phyloP scores from a whole-genome alignment of 92 coral and sea anemone species.

The Paramuricea clavata region DNA sequence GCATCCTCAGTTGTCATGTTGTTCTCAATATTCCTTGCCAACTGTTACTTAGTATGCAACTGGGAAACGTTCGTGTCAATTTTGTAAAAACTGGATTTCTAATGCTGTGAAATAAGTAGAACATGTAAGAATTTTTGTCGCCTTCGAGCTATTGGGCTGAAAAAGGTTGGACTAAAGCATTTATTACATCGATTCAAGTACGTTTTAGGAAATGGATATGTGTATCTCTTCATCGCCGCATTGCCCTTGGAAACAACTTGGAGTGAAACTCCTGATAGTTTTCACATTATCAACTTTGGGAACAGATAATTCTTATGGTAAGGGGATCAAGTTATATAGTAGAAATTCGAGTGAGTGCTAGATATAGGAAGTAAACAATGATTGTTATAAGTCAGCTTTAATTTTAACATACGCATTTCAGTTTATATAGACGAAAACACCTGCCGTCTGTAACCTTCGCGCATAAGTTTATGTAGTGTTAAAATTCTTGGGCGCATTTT shows the following conservation, averaged over 20 bases:
- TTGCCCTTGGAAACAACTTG: background rate
- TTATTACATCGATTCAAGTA: background rate
- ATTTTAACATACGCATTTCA: constrained; percentile 19
- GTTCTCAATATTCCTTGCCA: constrained; percentile 32
- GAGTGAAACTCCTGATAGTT: background rate
- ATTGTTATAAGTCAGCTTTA: background rate
- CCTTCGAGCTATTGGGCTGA: background rate
- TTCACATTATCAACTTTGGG: constrained; percentile 27
- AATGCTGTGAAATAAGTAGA: background rate
- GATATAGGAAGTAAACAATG: too few species aligned
- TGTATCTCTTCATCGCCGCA: background rate
- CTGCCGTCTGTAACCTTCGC: constrained; percentile 14
- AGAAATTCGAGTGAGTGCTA: too few species aligned
- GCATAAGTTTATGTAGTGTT: too few species aligned
- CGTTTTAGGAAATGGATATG: background rate
- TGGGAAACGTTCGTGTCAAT: background rate
- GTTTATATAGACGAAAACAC: constrained; percentile 32
- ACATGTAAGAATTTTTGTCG: background rate
- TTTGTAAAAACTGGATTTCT: background rate
- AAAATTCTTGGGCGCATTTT: background rate
- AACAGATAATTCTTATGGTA: constrained; percentile 34
- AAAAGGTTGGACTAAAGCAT: background rate
- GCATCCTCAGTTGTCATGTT: constrained; percentile 23
- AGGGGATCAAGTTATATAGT: too few species aligned
- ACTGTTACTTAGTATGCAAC: constrained; percentile 9